phyloP scores from a whole-genome alignment of 2,113 vertebrate species.

The Python bivittatus region DNA sequence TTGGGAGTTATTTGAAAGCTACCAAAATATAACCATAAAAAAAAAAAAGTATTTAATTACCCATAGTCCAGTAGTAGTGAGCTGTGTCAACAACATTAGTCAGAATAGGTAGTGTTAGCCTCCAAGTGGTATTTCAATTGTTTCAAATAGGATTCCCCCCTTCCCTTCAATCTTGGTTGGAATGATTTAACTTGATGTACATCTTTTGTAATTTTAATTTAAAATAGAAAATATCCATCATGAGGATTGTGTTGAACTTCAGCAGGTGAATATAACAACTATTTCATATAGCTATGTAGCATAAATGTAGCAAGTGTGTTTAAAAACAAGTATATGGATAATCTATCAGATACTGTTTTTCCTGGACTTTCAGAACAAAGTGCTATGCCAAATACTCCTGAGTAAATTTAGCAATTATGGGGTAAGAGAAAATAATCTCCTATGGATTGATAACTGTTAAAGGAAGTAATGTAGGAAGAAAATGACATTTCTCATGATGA shows the following conservation, averaged over 20 bases:
- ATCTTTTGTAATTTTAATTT: slow-evolving; percentile 10
- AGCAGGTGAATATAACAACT: background rate
- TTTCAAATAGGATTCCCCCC: rapidly evolving
- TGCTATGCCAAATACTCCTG: background rate
- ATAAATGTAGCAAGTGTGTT: background rate
- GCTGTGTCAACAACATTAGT: slow-evolving; percentile 19
- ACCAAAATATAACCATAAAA: too few relatives aligned
- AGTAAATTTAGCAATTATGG: background rate
- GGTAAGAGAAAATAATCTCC: background rate
- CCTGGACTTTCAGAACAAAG: background rate
- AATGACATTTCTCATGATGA: background rate
- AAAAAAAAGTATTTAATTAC: background rate
- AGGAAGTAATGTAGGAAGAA: background rate
- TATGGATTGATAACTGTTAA: background rate
- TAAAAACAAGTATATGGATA: background rate
- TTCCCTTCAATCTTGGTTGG: background rate
- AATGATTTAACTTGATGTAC: slow-evolving; percentile 24
- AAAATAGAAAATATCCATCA: background rate
- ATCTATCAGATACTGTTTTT: background rate
- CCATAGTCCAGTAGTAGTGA: background rate
- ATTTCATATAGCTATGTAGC: background rate
- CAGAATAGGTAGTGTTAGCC: slow-evolving; percentile 8
- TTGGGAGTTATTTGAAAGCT: rapidly evolving
- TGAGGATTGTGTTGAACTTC: background rate
- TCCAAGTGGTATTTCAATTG: background rate